These are phyloP conservation scores for Copidosoma floridanum DNA, from an alignment of 1,140 invertebrate species.

Conservation along the genomic window DNA sequence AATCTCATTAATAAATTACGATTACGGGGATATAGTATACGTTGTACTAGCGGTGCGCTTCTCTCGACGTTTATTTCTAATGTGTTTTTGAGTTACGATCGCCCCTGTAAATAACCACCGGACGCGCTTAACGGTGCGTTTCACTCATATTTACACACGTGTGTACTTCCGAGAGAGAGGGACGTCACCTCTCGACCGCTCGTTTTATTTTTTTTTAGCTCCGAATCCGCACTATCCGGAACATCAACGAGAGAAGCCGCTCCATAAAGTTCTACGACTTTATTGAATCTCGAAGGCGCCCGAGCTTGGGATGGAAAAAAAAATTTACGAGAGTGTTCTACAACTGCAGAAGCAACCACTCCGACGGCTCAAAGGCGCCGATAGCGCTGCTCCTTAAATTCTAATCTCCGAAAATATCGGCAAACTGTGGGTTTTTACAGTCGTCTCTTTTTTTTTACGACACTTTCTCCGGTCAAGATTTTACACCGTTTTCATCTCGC, in stretches of 20 bases:
- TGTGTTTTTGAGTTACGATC: background rate
- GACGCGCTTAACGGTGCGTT: no score
- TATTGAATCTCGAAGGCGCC: conserved; percentile 17
- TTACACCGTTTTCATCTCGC: background rate
- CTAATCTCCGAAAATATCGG: conserved; percentile 12
- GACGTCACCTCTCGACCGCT: no score
- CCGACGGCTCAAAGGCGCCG: background rate
- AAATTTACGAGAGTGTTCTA: background rate
- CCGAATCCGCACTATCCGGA: no score
- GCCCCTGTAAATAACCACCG: conserved; percentile 6
- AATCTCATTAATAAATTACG: conserved; percentile 19
- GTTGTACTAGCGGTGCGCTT: no score
- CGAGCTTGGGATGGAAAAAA: background rate
- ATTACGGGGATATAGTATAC: no score
- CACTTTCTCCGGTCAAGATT: background rate
- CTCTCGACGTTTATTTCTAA: no score
- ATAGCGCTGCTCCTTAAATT: background rate
- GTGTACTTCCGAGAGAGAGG: no score
- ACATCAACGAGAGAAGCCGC: no score
- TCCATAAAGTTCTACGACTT: conserved; percentile 20
- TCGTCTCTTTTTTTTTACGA: background rate
- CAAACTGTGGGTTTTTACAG: conserved; percentile 2
- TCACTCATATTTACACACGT: no score
- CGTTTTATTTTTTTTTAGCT: no score
- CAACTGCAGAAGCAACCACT: conserved; percentile 2